These are phyloP conservation scores for Monochamus alternatus DNA, from an alignment of 2,888 invertebrate genomes.

Conservation along the genomic window DNA sequence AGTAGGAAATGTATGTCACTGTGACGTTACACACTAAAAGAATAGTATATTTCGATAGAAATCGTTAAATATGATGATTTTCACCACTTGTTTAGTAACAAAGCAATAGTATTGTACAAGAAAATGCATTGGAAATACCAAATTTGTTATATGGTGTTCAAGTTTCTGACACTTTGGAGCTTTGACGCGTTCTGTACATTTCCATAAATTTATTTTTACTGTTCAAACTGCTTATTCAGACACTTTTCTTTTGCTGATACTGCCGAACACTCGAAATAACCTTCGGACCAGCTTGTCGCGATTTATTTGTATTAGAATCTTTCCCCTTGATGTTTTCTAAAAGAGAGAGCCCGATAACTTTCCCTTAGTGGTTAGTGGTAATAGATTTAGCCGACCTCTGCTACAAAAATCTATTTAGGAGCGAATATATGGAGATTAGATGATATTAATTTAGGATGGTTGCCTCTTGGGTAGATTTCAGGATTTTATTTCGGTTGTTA, in stretches of 20 bases:
- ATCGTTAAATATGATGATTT: no score
- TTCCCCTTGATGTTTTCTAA: slow-evolving; percentile 6
- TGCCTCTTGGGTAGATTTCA: background rate
- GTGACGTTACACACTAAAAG: no score
- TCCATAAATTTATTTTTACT: no score
- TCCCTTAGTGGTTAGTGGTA: slow-evolving; percentile 3
- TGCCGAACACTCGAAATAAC: background rate
- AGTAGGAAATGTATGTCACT: no score
- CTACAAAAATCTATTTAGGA: background rate
- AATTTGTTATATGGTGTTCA: no score
- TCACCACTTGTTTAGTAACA: no score
- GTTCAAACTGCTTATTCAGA: background rate
- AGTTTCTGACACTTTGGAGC: no score
- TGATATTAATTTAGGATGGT: slow-evolving; percentile 6
- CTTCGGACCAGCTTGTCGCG: background rate
- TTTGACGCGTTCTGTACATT: no score
- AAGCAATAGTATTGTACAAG: no score
- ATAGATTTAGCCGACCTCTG: slow-evolving; percentile 13
- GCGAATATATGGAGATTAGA: slow-evolving; percentile 3
- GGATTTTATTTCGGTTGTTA: background rate
- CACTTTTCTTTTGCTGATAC: background rate
- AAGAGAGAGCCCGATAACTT: slow-evolving; percentile 11
- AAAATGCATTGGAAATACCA: no score
- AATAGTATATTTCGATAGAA: no score
- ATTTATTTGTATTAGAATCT: slow-evolving; percentile 2